phyloP scores from a whole-genome alignment of 2,113 vertebrate genomes.

The Suricata suricatta region DNA sequence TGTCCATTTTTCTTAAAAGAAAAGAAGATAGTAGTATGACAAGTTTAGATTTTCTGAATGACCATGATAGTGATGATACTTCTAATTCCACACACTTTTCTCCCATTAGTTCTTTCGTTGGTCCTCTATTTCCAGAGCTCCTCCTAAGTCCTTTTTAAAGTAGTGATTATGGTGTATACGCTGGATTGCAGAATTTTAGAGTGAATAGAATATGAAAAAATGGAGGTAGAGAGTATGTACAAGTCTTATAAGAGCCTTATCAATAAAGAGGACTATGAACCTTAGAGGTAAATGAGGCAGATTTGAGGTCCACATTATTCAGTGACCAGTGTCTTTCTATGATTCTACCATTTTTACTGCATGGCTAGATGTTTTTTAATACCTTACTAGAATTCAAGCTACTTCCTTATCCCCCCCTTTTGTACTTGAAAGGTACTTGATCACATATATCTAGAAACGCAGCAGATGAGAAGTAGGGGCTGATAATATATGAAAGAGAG shows the following conservation, averaged over 20 bases:
- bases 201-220: background rate
- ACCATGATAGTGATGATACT: background rate
- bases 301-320: background rate
- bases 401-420: rapidly evolving
- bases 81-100: background rate
- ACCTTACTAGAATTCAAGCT: background rate
- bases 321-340: background rate
- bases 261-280: background rate
- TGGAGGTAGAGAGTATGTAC: background rate
- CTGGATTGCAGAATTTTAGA: background rate
- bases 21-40: background rate
- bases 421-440: background rate
- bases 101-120: background rate
- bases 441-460: background rate
- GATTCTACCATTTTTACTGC: background rate
- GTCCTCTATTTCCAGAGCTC: background rate
- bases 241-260: background rate
- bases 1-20: background rate
- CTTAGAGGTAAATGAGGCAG: background rate
- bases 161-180: background rate
- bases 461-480: background rate
- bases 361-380: background rate
- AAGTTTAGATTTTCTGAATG: background rate
- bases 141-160: background rate
- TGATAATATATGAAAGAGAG: background rate